Percentiles rank a stretch among this genome's conserved stretches.
These are phyloP conservation scores for Pangasius larnaudii DNA, from an alignment of 2,797 vertebrate species.

Conservation along the genomic window DNA sequence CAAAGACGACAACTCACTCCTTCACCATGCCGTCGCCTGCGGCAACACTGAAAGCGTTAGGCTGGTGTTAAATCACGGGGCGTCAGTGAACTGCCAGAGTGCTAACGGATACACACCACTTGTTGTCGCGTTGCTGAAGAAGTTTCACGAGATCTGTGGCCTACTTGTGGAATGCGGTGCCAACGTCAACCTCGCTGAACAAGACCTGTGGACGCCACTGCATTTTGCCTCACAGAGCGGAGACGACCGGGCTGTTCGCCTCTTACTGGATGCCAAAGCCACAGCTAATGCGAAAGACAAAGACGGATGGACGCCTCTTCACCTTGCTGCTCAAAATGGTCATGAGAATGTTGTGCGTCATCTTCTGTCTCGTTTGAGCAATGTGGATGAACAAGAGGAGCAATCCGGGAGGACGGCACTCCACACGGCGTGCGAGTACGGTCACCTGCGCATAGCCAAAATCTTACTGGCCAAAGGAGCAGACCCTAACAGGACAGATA, in stretches of 20 bases:
- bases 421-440: constrained; percentile 82
- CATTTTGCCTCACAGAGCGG: constrained; percentile 87
- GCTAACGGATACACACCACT: constrained; percentile 80
- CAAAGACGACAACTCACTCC: constrained; percentile 72
- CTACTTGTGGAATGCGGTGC: constrained; percentile 75
- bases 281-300: constrained; percentile 70
- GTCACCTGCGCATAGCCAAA: constrained; percentile 80
- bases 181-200: constrained; percentile 67
- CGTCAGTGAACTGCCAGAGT: constrained; percentile 73
- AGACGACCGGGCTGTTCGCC: constrained; percentile 71
- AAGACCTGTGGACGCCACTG: constrained; percentile 81
- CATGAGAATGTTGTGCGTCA: constrained; percentile 82
- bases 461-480: constrained; percentile 80
- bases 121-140: constrained; percentile 76
- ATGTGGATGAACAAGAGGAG: constrained; percentile 64
- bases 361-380: constrained; percentile 76
- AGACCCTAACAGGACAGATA: constrained; percentile 74
- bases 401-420: constrained; percentile 76
- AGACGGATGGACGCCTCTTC: constrained; percentile 81
- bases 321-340: constrained; percentile 87
- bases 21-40: constrained; percentile 79
- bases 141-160: constrained; percentile 72
- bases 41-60: constrained; percentile 73
- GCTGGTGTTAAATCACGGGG: constrained; percentile 75
- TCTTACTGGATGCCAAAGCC: constrained; percentile 81